Conservation (phyloP, 2,113 vertebrate genomes). For the Muntiacus muntjak region DNA sequence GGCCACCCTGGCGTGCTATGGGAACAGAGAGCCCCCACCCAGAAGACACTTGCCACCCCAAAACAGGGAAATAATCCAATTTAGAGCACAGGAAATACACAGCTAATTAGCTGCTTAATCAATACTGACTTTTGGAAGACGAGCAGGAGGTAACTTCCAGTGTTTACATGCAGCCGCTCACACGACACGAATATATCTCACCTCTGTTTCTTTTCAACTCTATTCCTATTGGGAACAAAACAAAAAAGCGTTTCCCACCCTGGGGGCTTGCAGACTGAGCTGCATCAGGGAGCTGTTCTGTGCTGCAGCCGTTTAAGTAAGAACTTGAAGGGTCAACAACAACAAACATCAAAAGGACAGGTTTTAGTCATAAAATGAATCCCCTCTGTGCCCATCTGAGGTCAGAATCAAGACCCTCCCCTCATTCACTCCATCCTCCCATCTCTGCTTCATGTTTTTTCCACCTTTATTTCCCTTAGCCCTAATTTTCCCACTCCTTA, state of each 20-base stretch:
- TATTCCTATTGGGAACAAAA: not conserved
- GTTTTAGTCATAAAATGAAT: not conserved
- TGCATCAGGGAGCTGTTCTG: not conserved
- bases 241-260: not conserved
- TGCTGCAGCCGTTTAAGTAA: not conserved
- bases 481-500: not conserved
- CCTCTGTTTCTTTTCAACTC: not conserved
- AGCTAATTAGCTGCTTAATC: not conserved
- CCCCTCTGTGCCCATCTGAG: not conserved
- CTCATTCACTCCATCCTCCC: not conserved
- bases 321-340: not conserved
- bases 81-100: not conserved
- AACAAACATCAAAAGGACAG: constrained; percentile 24
- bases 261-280: not conserved
- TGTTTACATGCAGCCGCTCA: not conserved
- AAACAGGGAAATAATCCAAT: constrained; percentile 3
- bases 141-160: not conserved
- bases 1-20: constrained; percentile 54
- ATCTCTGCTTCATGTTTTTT: not conserved
- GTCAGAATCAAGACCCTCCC: not conserved
- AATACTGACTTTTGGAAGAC: constrained; percentile 12
- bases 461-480: constrained; percentile 7
- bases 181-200: not conserved
- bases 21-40: constrained; percentile 42
- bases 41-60: not conserved